phyloP scores from a whole-genome alignment of 35 echinoderm and acorn worm species.

The Acanthaster planci region DNA sequence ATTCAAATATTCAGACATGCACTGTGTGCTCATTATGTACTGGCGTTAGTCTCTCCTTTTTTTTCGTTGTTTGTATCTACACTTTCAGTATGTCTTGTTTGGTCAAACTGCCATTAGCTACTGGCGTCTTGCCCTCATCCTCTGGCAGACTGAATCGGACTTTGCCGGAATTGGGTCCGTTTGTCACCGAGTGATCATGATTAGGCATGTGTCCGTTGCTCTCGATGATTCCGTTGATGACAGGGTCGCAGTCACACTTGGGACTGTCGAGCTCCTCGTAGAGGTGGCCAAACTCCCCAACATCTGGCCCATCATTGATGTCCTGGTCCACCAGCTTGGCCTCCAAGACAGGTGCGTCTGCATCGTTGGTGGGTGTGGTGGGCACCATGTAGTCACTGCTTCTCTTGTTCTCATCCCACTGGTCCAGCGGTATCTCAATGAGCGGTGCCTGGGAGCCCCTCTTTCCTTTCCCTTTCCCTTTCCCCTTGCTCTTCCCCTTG shows the following conservation, averaged over 20 bases:
- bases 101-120: background rate
- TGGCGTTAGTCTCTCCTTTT: too few species aligned
- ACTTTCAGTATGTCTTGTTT: background rate
- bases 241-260: background rate
- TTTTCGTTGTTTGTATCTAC: too few species aligned
- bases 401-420: too few species aligned
- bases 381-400: conserved; percentile 26
- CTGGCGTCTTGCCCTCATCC: background rate
- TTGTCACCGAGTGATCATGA: background rate
- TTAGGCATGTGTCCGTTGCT: background rate
- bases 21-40: too few species aligned
- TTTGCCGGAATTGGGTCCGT: background rate
- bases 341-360: background rate
- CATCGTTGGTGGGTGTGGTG: background rate
- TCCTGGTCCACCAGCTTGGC: conserved; percentile 2
- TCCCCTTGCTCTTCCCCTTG: background rate
- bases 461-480: conserved; percentile 11
- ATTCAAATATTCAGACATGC: too few species aligned
- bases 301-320: background rate
- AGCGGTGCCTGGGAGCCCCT: conserved; percentile 13
- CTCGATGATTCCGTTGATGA: background rate
- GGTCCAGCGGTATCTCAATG: background rate
- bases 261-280: conserved; percentile 26
- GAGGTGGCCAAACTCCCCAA: background rate
- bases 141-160: background rate